phyloP scores from a whole-genome alignment of 2,888 invertebrate genomes.

The Cataglyphis albicans region DNA sequence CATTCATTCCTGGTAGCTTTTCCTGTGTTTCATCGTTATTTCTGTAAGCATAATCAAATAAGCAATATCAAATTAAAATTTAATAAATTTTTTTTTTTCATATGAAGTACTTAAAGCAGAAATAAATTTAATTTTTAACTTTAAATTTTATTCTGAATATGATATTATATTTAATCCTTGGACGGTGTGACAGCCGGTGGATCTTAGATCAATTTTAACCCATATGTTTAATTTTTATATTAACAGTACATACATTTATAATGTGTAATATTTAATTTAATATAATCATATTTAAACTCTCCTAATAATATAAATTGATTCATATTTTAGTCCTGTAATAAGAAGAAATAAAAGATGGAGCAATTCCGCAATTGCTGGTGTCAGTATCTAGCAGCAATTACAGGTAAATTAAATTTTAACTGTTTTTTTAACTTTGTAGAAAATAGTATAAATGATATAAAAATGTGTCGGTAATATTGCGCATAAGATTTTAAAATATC shows the following conservation, averaged over 20 bases:
- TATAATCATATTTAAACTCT: background rate
- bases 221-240: background rate
- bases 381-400: constrained; percentile 83
- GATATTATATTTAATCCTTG: background rate
- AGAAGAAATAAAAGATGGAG: constrained; percentile 80
- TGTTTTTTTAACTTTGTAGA: constrained; percentile 8
- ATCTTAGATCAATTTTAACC: background rate
- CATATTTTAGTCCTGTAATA: constrained; percentile 60
- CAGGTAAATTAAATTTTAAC: constrained; percentile 76
- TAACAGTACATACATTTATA: background rate
- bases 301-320: constrained; percentile 31
- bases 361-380: constrained; percentile 81
- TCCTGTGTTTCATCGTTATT: constrained; percentile 72
- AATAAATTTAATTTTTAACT: background rate
- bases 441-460: background rate
- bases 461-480: background rate
- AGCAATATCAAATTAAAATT: constrained; percentile 27
- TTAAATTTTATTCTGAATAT: background rate
- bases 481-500: background rate
- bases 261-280: background rate
- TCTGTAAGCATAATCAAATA: constrained; percentile 70
- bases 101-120: background rate
- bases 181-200: background rate
- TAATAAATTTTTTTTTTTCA: background rate
- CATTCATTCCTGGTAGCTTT: constrained; percentile 67